Evolutionary conservation across 2,888 invertebrate genomes (phyloP).

Genomic region (Salpingus planirostris): DNA sequence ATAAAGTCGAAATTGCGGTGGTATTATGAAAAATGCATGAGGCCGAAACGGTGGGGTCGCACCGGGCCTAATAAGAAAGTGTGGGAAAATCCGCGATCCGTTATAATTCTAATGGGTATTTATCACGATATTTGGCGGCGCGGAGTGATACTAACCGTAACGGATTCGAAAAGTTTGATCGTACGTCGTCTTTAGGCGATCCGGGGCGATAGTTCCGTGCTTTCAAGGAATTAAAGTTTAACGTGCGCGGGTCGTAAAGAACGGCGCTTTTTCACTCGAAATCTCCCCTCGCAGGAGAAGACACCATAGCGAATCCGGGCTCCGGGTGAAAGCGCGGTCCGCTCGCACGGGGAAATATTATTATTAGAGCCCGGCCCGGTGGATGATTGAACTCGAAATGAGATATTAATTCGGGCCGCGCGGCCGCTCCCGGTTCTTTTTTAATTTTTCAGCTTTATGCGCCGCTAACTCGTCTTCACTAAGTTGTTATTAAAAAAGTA

Average conservation of each 20-base stretch:
- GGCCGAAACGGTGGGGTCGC: constrained; percentile 17
- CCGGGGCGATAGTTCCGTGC: constrained; percentile 13
- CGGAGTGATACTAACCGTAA: constrained; percentile 19
- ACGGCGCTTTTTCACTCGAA: no score
- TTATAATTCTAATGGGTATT: constrained; percentile 20
- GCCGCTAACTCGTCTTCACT: constrained; percentile 6
- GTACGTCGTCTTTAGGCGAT: constrained; percentile 12
- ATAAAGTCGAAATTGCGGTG: no score
- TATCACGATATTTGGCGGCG: constrained; percentile 18
- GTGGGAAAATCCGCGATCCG: constrained; percentile 17
- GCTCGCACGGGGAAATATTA: constrained; percentile 1
- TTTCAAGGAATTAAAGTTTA: constrained; percentile 13
- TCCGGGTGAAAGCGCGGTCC: no score
- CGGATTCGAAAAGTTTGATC: constrained; percentile 16
- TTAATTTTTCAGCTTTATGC: constrained; percentile 7
- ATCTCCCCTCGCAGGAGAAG: no score
- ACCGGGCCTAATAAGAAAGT: constrained; percentile 18
- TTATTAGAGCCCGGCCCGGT: background rate
- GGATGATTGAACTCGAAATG: background rate
- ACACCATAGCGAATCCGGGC: no score
- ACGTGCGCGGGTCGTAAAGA: constrained; percentile 7
- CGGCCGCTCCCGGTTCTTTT: constrained; percentile 1
- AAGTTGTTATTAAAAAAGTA: constrained; percentile 15
- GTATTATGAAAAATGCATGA: constrained; percentile 22
- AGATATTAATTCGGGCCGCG: background rate